Percentiles rank a stretch among this genome's conserved stretches.
These are phyloP conservation scores for Loripinus fragilis DNA, from an alignment of 2,888 invertebrate genomes.

Conservation along the genomic window DNA sequence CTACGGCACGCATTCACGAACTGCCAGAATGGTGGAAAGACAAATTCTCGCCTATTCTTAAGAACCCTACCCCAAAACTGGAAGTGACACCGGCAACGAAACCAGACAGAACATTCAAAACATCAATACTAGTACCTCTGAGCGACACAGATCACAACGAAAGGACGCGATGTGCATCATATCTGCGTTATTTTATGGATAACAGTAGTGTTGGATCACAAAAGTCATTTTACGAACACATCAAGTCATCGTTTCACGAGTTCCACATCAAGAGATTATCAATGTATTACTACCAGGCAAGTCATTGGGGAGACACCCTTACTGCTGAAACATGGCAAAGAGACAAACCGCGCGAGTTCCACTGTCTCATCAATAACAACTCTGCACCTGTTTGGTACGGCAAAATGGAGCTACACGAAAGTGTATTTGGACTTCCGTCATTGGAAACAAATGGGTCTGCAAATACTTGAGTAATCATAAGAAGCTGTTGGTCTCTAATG, in stretches of 20 bases:
- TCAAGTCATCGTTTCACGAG: slow-evolving; percentile 65
- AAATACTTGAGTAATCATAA: too few relatives aligned
- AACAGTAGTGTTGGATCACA: slow-evolving; percentile 70
- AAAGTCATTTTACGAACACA: slow-evolving; percentile 57
- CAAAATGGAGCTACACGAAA: slow-evolving; percentile 62
- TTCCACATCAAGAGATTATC: slow-evolving; percentile 66
- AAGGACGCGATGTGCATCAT: slow-evolving; percentile 70
- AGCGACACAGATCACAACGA: slow-evolving; percentile 67
- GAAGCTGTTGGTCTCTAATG: too few relatives aligned
- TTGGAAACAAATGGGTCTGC: slow-evolving; percentile 7
- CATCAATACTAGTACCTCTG: slow-evolving; percentile 64
- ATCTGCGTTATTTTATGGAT: slow-evolving; percentile 70
- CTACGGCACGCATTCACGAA: slow-evolving; percentile 52
- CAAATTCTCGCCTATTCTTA: slow-evolving; percentile 52
- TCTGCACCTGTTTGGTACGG: slow-evolving; percentile 64
- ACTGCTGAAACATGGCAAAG: slow-evolving; percentile 69
- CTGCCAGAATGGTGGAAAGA: slow-evolving; percentile 74
- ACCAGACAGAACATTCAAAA: slow-evolving; percentile 49
- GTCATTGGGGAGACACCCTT: slow-evolving; percentile 69
- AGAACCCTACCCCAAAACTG: slow-evolving; percentile 27
- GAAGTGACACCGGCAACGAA: slow-evolving; percentile 44
- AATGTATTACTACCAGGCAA: slow-evolving; percentile 66
- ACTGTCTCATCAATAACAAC: slow-evolving; percentile 60
- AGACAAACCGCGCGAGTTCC: slow-evolving; percentile 53
- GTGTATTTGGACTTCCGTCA: slow-evolving; percentile 59